Evolutionary conservation across 2,888 invertebrate species (phyloP).

Genomic region (Neria commutata): DNA sequence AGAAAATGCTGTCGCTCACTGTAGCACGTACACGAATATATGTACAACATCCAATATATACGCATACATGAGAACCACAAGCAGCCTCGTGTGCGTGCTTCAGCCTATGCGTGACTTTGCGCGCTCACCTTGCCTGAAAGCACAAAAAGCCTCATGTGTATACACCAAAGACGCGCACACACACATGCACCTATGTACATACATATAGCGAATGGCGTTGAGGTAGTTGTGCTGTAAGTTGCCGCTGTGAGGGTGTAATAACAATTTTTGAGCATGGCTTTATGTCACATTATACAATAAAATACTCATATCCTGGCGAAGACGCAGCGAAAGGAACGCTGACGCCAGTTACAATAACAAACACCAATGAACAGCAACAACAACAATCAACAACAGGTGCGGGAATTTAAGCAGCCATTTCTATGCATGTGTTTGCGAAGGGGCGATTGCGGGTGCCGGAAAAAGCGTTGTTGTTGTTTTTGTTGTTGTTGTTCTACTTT

Average conservation of each 20-base stretch:
- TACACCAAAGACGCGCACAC: too few species aligned
- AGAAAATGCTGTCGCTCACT: too few species aligned
- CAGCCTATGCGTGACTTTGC: neutral
- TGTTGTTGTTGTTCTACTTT: neutral
- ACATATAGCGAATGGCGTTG: too few species aligned
- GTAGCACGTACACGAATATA: too few species aligned
- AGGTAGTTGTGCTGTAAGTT: too few species aligned
- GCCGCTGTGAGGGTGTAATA: conserved; percentile 16
- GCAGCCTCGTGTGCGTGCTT: neutral
- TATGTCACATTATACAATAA: conserved; percentile 17
- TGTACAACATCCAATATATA: too few species aligned
- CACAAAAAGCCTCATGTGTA: neutral
- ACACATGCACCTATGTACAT: too few species aligned
- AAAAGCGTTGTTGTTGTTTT: too few species aligned
- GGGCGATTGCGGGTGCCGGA: neutral
- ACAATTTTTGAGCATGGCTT: conserved; percentile 15
- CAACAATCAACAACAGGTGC: conserved; percentile 15
- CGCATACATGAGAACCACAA: too few species aligned
- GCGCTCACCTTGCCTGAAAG: neutral
- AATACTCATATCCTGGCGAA: conserved; percentile 1
- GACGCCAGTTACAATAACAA: neutral
- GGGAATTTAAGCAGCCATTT: conserved; percentile 5
- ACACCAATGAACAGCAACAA: neutral
- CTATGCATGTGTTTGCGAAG: neutral
- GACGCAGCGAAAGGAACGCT: neutral